Evolutionary conservation across 1,140 invertebrate species (phyloP).

Genomic region (Leucophenga varia): DNA sequence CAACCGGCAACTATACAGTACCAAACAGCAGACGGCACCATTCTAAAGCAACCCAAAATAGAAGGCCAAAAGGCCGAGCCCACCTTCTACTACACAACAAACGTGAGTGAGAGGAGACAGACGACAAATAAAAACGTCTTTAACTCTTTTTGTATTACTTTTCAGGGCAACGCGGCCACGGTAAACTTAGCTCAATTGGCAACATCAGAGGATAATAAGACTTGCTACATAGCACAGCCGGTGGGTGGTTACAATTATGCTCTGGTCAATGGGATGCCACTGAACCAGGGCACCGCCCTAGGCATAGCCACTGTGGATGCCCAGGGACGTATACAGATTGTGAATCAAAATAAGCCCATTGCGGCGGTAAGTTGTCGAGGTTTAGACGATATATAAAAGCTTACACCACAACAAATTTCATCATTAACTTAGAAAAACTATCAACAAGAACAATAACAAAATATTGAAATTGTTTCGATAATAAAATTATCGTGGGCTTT

Average conservation of each 20-base stretch:
- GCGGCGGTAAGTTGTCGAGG: constrained; percentile 48
- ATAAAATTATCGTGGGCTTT: no score
- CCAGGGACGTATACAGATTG: constrained; percentile 52
- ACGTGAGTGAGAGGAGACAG: no score
- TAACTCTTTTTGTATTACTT: background rate
- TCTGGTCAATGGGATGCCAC: constrained; percentile 65
- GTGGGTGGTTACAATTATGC: constrained; percentile 70
- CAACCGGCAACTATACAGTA: constrained; percentile 54
- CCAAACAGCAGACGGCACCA: constrained; percentile 53
- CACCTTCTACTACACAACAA: constrained; percentile 66
- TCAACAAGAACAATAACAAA: no score
- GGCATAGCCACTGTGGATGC: constrained; percentile 53
- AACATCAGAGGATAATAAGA: constrained; percentile 65
- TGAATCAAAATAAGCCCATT: constrained; percentile 55
- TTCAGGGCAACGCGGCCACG: constrained; percentile 57
- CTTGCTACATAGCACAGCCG: constrained; percentile 70
- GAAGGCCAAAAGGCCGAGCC: constrained; percentile 56
- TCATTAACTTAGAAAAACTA: no score
- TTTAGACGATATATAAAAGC: no score
- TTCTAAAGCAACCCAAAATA: constrained; percentile 53
- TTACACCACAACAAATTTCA: no score
- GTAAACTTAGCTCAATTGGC: constrained; percentile 68
- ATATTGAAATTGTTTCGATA: no score
- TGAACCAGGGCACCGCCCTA: constrained; percentile 46
- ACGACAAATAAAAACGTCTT: background rate